A percentile compares a stretch with the other conserved stretches of the same genome.
Evolutionary conservation across 2,797 vertebrate species (phyloP).

Genomic region (Myotis planiceps): DNA sequence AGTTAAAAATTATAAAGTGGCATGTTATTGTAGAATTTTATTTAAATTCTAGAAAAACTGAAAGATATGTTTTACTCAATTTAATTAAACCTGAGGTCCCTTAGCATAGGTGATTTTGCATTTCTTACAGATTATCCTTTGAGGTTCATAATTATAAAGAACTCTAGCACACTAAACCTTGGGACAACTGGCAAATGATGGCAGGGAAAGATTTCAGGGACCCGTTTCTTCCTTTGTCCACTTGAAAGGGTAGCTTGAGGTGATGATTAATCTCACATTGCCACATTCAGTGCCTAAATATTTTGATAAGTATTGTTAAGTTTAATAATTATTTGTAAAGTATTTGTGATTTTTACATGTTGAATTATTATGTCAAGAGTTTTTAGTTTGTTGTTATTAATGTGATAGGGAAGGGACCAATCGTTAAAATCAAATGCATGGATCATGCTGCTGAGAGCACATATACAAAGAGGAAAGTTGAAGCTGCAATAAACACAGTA

Average conservation of each 20-base stretch:
- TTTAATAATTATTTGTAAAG: constrained; percentile 11
- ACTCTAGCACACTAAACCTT: background rate
- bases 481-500: background rate
- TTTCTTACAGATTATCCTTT: background rate
- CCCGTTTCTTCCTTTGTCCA: background rate
- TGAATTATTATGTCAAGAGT: background rate
- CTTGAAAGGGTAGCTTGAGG: background rate
- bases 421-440: background rate
- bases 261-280: background rate
- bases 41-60: constrained; percentile 25
- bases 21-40: background rate
- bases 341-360: background rate
- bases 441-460: background rate
- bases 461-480: background rate
- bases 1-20: background rate
- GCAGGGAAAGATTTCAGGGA: background rate
- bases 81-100: background rate
- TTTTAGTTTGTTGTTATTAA: constrained; percentile 37
- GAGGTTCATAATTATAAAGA: background rate
- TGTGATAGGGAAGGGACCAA: background rate
- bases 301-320: background rate
- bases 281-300: constrained; percentile 17
- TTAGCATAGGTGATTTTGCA: background rate
- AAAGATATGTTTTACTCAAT: constrained; percentile 4
- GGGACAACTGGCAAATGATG: background rate